These are phyloP conservation scores for Mimumesa dahlbomi DNA, from an alignment of 2,888 invertebrate genomes.

Conservation along the genomic window DNA sequence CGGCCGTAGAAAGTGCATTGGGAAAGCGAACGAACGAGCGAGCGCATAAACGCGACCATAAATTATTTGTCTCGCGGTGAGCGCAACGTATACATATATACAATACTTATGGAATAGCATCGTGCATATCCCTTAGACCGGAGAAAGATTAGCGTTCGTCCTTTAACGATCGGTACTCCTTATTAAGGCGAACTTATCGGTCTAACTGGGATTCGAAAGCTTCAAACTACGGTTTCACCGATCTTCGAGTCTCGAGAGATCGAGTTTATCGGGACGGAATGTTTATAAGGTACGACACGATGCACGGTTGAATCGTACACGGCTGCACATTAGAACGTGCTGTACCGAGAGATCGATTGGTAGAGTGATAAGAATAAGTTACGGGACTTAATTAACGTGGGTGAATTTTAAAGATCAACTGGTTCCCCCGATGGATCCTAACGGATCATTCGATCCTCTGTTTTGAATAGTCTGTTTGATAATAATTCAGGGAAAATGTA, in stretches of 20 bases:
- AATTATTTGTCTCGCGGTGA: conserved; percentile 71
- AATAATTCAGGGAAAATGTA: too few relatives aligned
- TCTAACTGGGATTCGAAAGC: conserved; percentile 23
- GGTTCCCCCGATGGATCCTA: too few relatives aligned
- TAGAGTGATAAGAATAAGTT: too few relatives aligned
- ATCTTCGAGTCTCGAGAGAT: neutral
- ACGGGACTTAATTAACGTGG: too few relatives aligned
- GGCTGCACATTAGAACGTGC: too few relatives aligned
- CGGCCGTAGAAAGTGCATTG: conserved; percentile 77
- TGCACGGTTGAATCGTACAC: too few relatives aligned
- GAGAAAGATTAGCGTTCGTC: conserved; percentile 35
- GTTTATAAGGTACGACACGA: neutral
- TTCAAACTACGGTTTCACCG: conserved; percentile 13
- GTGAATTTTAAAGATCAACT: too few relatives aligned
- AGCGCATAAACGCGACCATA: conserved; percentile 74
- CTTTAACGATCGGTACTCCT: conserved; percentile 38
- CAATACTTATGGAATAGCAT: conserved; percentile 31
- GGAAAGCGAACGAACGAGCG: conserved; percentile 74
- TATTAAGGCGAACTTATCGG: conserved; percentile 29
- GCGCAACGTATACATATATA: conserved; percentile 47
- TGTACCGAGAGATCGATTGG: too few relatives aligned
- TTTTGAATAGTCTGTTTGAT: too few relatives aligned
- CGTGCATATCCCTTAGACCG: conserved; percentile 23
- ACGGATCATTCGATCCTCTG: too few relatives aligned
- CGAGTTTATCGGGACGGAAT: neutral